phyloP scores from a whole-genome alignment of 2,113 vertebrate genomes.

The Hippolais icterina region DNA sequence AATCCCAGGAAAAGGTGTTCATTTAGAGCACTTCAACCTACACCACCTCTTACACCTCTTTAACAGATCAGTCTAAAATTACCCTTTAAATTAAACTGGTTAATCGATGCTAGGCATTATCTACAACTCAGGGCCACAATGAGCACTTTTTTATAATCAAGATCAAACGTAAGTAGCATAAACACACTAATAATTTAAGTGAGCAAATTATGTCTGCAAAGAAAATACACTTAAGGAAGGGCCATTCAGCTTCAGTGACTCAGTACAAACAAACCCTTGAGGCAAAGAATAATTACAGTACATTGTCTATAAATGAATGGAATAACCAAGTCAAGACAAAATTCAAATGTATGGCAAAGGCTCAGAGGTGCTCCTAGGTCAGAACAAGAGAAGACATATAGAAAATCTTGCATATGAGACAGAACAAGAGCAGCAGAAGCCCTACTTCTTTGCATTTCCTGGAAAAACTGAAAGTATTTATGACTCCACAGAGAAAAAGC shows the following conservation, averaged over 20 bases:
- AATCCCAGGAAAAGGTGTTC: neutral
- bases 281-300: constrained; percentile 18
- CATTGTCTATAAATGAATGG: neutral
- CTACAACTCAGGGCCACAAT: neutral
- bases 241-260: constrained; percentile 43
- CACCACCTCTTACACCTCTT: neutral
- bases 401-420: neutral
- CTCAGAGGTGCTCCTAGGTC: neutral
- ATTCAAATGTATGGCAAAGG: neutral
- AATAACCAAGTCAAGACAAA: constrained; percentile 23
- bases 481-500: neutral
- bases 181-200: constrained; percentile 46
- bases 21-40: neutral
- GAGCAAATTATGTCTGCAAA: constrained; percentile 40
- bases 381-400: neutral
- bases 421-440: neutral
- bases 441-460: neutral
- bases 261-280: constrained; percentile 8
- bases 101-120: neutral
- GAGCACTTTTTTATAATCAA: neutral
- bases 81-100: neutral
- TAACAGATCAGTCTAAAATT: neutral
- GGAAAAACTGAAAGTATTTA: neutral
- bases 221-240: constrained; percentile 27
- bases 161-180: constrained; percentile 23